These are phyloP conservation scores for Aporophyla nigra DNA, from an alignment of 2,888 invertebrate genomes.

Conservation along the genomic window DNA sequence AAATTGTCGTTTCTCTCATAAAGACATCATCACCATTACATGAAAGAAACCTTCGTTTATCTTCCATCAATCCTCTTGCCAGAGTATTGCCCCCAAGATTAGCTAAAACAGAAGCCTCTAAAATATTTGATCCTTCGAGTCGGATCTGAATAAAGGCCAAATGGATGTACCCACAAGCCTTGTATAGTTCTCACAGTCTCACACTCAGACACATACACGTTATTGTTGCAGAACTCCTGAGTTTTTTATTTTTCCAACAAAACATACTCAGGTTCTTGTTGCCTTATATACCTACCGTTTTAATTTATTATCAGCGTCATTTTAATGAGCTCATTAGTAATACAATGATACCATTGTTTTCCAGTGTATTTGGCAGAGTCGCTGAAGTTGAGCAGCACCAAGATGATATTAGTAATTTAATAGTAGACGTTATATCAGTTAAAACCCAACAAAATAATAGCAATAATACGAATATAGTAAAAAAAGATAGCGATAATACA, in stretches of 20 bases:
- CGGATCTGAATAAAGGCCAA: not conserved
- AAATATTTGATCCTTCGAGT: not conserved
- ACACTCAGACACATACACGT: not conserved
- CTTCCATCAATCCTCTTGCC: not conserved
- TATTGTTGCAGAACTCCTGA: slow-evolving; percentile 1
- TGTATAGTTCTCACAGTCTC: not conserved
- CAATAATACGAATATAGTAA: slow-evolving; percentile 36
- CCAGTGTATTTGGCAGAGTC: slow-evolving; percentile 76
- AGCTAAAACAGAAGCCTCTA: not conserved
- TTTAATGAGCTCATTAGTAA: slow-evolving; percentile 26
- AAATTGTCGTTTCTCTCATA: not conserved
- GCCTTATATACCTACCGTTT: not conserved
- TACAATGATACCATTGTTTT: slow-evolving; percentile 56
- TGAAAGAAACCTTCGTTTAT: not conserved
- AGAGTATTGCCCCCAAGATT: too few relatives aligned
- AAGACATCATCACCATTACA: not conserved
- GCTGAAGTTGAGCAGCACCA: slow-evolving; percentile 62
- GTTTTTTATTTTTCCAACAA: not conserved
- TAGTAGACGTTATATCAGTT: slow-evolving; percentile 46
- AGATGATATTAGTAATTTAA: slow-evolving; percentile 61
- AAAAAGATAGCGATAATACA: slow-evolving; percentile 40
- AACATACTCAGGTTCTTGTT: slow-evolving; percentile 12
- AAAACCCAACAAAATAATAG: slow-evolving; percentile 39
- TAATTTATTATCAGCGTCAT: slow-evolving; percentile 23
- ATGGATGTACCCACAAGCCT: not conserved